Base-by-base conservation (phyloP, 2,113 vertebrate species). In the Caracal caracal region DNA sequence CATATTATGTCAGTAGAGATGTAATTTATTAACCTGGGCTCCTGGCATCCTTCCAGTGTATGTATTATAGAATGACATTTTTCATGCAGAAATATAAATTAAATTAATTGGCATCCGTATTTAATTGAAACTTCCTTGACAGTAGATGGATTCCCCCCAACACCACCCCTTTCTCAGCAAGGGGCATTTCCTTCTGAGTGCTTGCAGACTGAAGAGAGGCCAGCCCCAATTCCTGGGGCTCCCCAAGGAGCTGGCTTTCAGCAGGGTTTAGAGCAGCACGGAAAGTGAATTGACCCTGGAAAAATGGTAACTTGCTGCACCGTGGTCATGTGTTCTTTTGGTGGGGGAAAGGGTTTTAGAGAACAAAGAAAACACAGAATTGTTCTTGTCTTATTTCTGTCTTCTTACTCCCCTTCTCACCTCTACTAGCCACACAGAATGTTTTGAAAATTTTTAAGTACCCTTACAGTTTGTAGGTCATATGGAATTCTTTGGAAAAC, bases 71-170 rank as follows among this genome's bases (percentile, higher is more conserved):
- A 98, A 89, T 87, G 97, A 92, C 76, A 96, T 97, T 97, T 97
- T 97, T 93, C 95, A 94, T 84, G 70, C 61, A 95, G 92, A 97
- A 95, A 97, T 97, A 97, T 97, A 98, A 97, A 98, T 98, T 96
- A 98, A 95, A 97, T 97, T 97, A 98, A 98, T 98, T 97, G 97
- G 92, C 93, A 94, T 96, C 92, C 87, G 5, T 81, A 95, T 90
- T 97, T 96, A 98, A 96, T 95, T 95, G 97, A 95, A 96, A 97
- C 80, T 95, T 97, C 92, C 94, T 84, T 95, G 96, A 97, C 83
- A 87, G 95, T 81, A 33, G 79, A 96, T 88, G 92, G 87, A 88
- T 93, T 96, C 92, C 82, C 86, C 73, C 70, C 71, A 66, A 49
- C 6, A 0, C n/a, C 76, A 92, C 86, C 65, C 20, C 70, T 93